Conservation (phyloP, 2,113 vertebrate genomes). For the Phyllostomus hastatus region DNA sequence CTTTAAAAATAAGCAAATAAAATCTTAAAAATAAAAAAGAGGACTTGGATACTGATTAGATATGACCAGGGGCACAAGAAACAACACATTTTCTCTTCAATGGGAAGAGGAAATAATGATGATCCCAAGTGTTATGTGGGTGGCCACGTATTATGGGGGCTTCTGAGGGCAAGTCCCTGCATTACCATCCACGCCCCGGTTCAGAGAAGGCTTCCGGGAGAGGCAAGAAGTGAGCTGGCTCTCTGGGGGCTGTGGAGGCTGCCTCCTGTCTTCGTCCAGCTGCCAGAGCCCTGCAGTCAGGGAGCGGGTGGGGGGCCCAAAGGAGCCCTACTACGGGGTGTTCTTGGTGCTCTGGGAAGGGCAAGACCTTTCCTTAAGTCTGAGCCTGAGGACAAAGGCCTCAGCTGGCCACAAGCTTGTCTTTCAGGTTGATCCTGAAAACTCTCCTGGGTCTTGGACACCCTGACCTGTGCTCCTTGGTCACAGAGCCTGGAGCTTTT, state of each 20-base stretch:
- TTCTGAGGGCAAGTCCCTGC: background rate
- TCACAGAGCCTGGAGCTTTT: background rate
- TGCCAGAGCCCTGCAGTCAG: background rate
- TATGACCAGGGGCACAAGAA: background rate
- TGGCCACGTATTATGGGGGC: background rate
- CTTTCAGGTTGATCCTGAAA: background rate
- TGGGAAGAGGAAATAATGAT: background rate
- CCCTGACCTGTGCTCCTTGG: background rate
- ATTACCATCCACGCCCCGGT: background rate
- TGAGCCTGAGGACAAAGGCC: background rate
- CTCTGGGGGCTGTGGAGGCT: background rate
- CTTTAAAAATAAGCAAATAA: no score
- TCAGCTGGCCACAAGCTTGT: background rate
- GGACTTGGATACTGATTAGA: background rate
- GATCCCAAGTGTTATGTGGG: background rate
- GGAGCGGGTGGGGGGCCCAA: no score
- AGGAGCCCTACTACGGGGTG: background rate
- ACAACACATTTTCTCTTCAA: background rate
- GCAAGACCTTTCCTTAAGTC: background rate
- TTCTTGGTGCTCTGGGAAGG: background rate
- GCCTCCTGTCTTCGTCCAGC: background rate
- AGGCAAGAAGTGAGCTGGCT: background rate
- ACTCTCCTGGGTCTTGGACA: background rate
- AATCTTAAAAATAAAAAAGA: background rate
- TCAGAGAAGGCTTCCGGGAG: background rate